A percentile compares a stretch with the other conserved stretches of the same genome.
phyloP scores from a whole-genome alignment of 2,113 vertebrate genomes.

The rat (Rattus norvegicus) region DNA sequence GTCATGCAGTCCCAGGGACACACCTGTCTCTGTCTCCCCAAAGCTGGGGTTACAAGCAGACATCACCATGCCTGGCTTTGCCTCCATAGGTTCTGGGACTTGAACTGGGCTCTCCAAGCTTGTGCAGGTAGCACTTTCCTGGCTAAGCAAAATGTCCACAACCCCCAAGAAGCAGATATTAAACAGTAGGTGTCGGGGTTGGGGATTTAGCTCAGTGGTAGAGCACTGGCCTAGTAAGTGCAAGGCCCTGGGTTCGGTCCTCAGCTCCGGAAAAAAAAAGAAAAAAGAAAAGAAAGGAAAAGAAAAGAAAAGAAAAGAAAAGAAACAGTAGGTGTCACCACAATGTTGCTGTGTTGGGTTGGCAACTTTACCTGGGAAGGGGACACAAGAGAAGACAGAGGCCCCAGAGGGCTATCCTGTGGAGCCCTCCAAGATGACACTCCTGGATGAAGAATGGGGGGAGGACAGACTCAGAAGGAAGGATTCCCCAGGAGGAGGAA shows the following conservation, averaged over 20 bases:
- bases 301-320: too few species aligned
- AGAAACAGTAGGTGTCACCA: background rate
- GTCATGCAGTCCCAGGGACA: background rate
- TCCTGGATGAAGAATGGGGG: background rate
- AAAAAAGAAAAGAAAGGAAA: too few species aligned
- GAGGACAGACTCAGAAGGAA: background rate
- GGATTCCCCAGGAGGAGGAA: fast-evolving
- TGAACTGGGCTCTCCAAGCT: background rate
- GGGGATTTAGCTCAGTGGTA: too few species aligned
- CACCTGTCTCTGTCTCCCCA: background rate
- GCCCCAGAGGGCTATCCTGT: background rate
- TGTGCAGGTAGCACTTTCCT: background rate
- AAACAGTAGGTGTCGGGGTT: background rate
- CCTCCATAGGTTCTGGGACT: background rate
- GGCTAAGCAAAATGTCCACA: background rate
- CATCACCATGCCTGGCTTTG: background rate
- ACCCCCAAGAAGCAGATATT: background rate
- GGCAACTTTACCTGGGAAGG: background rate
- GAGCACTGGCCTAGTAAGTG: too few species aligned
- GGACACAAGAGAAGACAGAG: constrained; percentile 8
- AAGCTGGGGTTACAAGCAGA: background rate
- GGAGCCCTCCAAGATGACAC: background rate
- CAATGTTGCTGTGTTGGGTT: background rate
- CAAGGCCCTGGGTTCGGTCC: too few species aligned
- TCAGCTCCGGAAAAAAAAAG: too few species aligned